Percentiles rank a stretch among this genome's conserved stretches.
These are phyloP conservation scores for Hippolais icterina DNA, from an alignment of 2,113 vertebrate genomes.

Conservation along the genomic window DNA sequence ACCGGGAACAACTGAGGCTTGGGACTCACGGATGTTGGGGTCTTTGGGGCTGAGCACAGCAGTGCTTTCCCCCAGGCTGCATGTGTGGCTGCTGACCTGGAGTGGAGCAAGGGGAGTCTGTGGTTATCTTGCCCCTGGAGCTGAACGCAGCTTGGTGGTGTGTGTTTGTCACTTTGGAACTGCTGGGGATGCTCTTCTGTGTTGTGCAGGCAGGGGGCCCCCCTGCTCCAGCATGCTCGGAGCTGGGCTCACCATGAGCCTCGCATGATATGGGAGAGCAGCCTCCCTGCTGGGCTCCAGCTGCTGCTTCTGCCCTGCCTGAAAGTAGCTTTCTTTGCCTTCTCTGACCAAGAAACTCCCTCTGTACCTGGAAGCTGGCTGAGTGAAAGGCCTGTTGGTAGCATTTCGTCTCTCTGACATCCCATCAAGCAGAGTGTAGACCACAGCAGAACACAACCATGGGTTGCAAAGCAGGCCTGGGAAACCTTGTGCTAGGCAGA, in stretches of 20 bases:
- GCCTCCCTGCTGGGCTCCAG: neutral
- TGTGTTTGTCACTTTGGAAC: rapidly evolving
- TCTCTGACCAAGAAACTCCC: neutral
- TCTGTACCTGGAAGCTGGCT: neutral
- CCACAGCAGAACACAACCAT: neutral
- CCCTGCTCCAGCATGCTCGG: neutral
- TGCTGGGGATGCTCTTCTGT: slow-evolving; percentile 1
- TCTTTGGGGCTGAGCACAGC: neutral
- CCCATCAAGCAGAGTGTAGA: neutral
- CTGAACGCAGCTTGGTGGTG: neutral
- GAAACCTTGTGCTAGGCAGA: neutral
- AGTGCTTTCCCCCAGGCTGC: neutral
- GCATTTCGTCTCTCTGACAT: neutral
- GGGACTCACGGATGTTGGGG: neutral
- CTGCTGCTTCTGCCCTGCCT: neutral
- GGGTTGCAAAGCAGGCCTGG: neutral
- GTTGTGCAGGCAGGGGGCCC: slow-evolving; percentile 16
- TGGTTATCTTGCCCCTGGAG: neutral
- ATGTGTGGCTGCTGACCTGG: neutral
- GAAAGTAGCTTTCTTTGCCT: neutral
- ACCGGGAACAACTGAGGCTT: neutral
- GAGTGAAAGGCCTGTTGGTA: neutral
- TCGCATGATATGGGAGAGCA: rapidly evolving
- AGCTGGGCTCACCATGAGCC: rapidly evolving
- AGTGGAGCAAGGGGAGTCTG: neutral